Base-by-base conservation (phyloP, 2,888 invertebrate genomes). In the Synergus gifuensis region DNA sequence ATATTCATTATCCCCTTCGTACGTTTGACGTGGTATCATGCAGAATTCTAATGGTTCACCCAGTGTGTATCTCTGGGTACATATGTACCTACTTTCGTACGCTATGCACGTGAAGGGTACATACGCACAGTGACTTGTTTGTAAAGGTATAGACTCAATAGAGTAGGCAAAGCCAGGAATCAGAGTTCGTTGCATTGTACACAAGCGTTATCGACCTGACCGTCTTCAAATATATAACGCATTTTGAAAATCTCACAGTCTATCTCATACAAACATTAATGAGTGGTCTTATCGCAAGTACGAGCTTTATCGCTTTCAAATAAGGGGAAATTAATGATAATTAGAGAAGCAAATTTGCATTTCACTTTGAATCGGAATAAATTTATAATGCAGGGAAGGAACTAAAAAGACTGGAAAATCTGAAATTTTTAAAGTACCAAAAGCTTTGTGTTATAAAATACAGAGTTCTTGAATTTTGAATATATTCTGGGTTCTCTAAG, bases 21-120 rank as follows among this genome's bases (percentile, higher is more conserved):
- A 54, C 28, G 40, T 54, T 44, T 73, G 73, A 73, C 54, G 54
- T 42, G 44, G 66, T 66, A 73, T 73, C 69, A 73, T 73, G 69
- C 69, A 73, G 69, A 73, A 73, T 73, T 73, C 69, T 73, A 73
- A 73, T 73, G 69, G 69, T 73, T 73, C 54, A 73, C 9, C 69
- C 69, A 49, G 16, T 73, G 69, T 73, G 49, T 73, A 69, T 28
- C 69, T 69, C 46, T 22, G 16, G 46, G 69, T 49, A 73, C 73
- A 73, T 73, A 49, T 73, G 69, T 69, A 69, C 67, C 67, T 67
- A 67, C 69, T 49, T 73, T 73, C 69, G 69, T 73, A 73, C 69
- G 49, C 73, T 54, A 73, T 73, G 49, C 73, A 73, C 73, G 73
- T 54, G 73, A 49, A 73, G 36, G 3, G 49, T 54, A 54, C 36